Percentiles rank a stretch among this genome's conserved stretches.
Evolutionary conservation across 2,797 vertebrate species (phyloP).

Genomic region (Gymnopithys bicolor): DNA sequence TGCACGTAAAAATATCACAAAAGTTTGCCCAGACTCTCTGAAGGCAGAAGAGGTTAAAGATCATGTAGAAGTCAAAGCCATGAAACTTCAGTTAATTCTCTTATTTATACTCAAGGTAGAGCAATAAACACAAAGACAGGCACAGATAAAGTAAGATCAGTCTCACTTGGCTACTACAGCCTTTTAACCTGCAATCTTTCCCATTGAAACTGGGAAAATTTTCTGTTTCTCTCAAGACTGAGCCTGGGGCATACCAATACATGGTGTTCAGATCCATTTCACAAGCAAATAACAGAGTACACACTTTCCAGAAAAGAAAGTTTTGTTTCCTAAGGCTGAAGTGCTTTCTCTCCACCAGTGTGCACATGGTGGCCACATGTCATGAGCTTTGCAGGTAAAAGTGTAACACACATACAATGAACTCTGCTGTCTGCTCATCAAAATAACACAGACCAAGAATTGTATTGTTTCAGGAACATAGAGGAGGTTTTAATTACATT

Average conservation of each 20-base stretch:
- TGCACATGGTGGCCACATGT: not conserved
- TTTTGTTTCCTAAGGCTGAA: not conserved
- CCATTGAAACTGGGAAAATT: not conserved
- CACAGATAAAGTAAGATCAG: not conserved
- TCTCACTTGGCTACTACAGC: not conserved
- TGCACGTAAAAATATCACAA: not conserved
- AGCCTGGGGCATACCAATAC: not conserved
- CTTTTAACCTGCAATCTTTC: not conserved
- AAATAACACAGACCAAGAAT: not conserved
- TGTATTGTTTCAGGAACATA: not conserved
- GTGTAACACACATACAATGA: not conserved
- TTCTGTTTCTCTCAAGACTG: not conserved
- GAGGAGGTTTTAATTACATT: not conserved
- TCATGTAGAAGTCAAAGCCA: not conserved
- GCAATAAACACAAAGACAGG: not conserved
- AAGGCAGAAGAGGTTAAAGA: constrained; percentile 3
- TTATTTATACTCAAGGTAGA: not conserved
- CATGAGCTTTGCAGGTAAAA: not conserved
- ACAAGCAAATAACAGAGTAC: not conserved
- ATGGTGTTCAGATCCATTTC: not conserved
- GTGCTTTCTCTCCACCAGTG: not conserved
- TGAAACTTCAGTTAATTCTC: not conserved
- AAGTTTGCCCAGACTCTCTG: not conserved
- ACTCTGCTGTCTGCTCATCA: not conserved
- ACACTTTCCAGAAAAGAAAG: not conserved